phyloP scores from a whole-genome alignment of 2,113 vertebrate species.

The Calyptommatus sinebrachiatus region DNA sequence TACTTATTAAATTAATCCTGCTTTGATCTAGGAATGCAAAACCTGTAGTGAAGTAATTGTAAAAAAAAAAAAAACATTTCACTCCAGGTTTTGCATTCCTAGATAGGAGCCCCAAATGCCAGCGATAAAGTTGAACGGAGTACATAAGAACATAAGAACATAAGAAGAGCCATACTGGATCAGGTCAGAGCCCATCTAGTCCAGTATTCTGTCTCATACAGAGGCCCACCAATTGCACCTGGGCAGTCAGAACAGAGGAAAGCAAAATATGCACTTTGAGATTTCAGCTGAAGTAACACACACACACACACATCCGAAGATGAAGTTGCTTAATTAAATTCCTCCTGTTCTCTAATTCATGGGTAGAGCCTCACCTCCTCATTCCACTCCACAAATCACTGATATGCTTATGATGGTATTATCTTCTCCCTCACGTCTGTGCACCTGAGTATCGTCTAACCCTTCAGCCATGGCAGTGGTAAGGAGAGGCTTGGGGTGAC shows the following conservation, averaged over 20 bases:
- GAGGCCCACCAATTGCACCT: too few relatives aligned
- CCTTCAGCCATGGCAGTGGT: constrained; percentile 43
- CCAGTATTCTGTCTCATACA: too few relatives aligned
- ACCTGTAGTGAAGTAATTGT: too few relatives aligned
- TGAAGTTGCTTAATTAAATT: constrained; percentile 19
- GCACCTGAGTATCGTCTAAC: constrained; percentile 34
- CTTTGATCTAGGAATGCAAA: constrained; percentile 18
- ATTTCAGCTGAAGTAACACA: neutral
- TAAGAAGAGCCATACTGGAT: too few relatives aligned
- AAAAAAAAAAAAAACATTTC: too few relatives aligned
- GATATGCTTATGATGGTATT: accelerated
- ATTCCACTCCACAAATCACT: neutral
- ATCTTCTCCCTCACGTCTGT: neutral
- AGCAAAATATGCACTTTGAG: too few relatives aligned
- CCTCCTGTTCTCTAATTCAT: neutral
- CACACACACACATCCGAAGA: neutral
- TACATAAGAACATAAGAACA: too few relatives aligned
- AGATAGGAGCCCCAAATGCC: constrained; percentile 6
- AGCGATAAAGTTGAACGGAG: constrained; percentile 3
- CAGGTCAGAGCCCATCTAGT: too few relatives aligned
- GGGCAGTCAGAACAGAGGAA: too few relatives aligned
- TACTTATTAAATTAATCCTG: neutral
- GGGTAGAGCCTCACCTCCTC: neutral
- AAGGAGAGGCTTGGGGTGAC: constrained; percentile 52
- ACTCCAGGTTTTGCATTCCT: neutral